Evolutionary conservation across 2,888 invertebrate genomes (phyloP), one percentile per base, ranked within the genome.

Genomic region (Crepidodera aurea): DNA sequence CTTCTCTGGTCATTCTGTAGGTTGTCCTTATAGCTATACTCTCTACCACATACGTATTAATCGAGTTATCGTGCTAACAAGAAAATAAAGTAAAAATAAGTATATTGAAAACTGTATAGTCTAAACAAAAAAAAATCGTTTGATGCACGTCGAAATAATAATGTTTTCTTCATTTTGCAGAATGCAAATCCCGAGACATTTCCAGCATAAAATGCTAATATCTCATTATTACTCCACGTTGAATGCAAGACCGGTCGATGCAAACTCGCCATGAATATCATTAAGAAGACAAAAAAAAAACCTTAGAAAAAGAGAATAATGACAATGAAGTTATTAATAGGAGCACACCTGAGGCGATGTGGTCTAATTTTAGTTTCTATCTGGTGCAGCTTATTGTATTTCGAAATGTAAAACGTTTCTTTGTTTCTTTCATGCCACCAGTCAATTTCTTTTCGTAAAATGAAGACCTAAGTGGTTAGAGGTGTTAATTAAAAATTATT

Each of bases 341-440:
- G 46, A 46, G 34, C 46, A 13, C 56, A 56, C 56, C 56, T 46
- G 46, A 34, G 46, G 46, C 56, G 13, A 40, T 46, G 56, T 29
- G 10, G 25, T 40, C 56, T 56, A 56, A 46, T 56, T 54, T 56
- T 29, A 54, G 40, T 51, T 18, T 39, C 12, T 7, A 12, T 22
- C 22, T 22, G 22, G 22, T 22, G 22, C 22, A 22, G 6, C 22
- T 22, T 6, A 22, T 22, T 22, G 37, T 13, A n/a, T 6, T 13
- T 12, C 6, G 22, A 2, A 12, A 12, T 37, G 8, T 37, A 37
- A 37, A 37, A 37, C n/a, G 13, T 37, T 13, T 34, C 34, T 3
- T 34, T 34, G 13, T n/a, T n/a, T n/a, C n/a, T n/a, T n/a, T n/a
- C n/a, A n/a, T 12, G n/a, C 34, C 34, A 4, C 15, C 10, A 15